Conservation (phyloP, 2,888 invertebrate genomes). For the Cotesia congregata region DNA sequence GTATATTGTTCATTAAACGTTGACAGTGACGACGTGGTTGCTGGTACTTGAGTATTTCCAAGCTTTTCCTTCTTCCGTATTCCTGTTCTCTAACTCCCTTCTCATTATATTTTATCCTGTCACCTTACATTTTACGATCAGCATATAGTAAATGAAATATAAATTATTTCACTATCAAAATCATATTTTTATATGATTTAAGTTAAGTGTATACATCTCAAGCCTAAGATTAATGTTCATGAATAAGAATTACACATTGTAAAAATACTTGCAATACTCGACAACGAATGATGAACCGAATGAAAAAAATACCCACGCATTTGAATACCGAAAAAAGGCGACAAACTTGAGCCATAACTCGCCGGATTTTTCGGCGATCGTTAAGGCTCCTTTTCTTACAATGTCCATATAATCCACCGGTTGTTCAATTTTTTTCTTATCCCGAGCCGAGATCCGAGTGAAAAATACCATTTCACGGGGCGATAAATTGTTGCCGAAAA, state of each 20-base stretch:
- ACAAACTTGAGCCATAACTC: constrained; percentile 55
- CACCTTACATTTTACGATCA: not conserved
- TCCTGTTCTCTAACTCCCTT: constrained; percentile 7
- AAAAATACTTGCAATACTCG: not conserved
- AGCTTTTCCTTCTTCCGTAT: not conserved
- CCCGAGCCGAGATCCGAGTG: not conserved
- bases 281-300: not conserved
- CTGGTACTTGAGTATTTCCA: constrained; percentile 20
- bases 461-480: not conserved
- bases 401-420: not conserved
- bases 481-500: not conserved
- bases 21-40: constrained; percentile 60
- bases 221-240: constrained; percentile 7
- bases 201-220: not conserved
- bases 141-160: not conserved
- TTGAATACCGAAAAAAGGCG: constrained; percentile 47
- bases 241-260: constrained; percentile 1
- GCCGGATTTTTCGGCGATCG: constrained; percentile 54
- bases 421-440: not conserved
- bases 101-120: constrained; percentile 8
- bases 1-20: constrained; percentile 64
- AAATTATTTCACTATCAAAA: not conserved
- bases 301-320: constrained; percentile 52
- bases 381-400: not conserved
- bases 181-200: not conserved